Evolutionary conservation across 2,888 invertebrate species (phyloP).

Genomic region (Copidosoma aretas): DNA sequence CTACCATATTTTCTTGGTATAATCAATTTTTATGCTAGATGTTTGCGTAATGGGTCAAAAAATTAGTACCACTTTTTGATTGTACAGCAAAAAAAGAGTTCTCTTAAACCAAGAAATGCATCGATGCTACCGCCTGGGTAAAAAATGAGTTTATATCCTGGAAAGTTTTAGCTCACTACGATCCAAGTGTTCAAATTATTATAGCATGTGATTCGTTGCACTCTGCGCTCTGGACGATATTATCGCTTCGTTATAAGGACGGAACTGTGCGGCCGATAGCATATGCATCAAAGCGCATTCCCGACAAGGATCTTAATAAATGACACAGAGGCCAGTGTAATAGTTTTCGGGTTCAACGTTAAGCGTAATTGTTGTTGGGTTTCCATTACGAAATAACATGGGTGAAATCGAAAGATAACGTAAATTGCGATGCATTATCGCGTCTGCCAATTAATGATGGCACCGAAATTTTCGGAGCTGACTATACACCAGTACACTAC

Average conservation of each 20-base stretch:
- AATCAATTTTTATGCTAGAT: slow-evolving; percentile 34
- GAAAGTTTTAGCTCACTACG: slow-evolving; percentile 20
- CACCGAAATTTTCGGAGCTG: neutral
- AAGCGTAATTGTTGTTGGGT: slow-evolving; percentile 5
- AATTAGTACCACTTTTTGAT: slow-evolving; percentile 9
- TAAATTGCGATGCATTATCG: slow-evolving; percentile 32
- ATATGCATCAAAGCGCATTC: slow-evolving; percentile 44
- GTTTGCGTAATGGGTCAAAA: slow-evolving; percentile 46
- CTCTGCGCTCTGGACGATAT: slow-evolving; percentile 10
- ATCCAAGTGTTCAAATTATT: slow-evolving; percentile 7
- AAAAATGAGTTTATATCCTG: neutral
- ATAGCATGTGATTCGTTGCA: slow-evolving; percentile 10
- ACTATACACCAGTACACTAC: slow-evolving; percentile 27
- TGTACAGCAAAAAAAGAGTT: slow-evolving; percentile 41
- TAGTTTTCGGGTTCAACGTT: slow-evolving; percentile 26
- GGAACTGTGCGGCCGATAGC: slow-evolving; percentile 45
- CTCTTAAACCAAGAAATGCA: neutral
- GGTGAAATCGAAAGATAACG: slow-evolving; percentile 22
- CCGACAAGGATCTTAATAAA: slow-evolving; percentile 31
- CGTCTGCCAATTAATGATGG: neutral
- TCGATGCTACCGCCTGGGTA: neutral
- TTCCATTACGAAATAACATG: slow-evolving; percentile 29
- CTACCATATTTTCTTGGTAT: slow-evolving; percentile 12
- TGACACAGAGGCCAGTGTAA: slow-evolving; percentile 38
- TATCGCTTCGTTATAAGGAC: slow-evolving; percentile 6